phyloP scores from a whole-genome alignment of 2,797 vertebrate species.

The Lacerta viridis region DNA sequence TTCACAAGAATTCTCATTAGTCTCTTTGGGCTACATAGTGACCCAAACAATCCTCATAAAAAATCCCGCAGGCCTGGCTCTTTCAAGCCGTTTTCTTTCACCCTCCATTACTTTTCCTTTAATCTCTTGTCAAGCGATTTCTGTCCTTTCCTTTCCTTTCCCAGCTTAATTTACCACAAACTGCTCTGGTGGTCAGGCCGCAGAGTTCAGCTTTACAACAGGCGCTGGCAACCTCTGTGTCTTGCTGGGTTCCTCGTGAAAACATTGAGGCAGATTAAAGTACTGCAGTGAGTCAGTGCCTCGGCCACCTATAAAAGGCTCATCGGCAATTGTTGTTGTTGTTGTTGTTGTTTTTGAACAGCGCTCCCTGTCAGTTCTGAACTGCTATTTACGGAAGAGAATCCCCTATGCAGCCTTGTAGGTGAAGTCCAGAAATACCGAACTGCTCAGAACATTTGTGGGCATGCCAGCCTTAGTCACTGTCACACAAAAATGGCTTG shows the following conservation, averaged over 20 bases:
- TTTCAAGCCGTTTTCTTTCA: slow-evolving; percentile 6
- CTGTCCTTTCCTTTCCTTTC: not conserved
- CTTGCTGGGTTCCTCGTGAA: slow-evolving; percentile 14
- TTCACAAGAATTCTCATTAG: not conserved
- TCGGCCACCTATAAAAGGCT: slow-evolving; percentile 28
- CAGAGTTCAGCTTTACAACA: slow-evolving; percentile 23
- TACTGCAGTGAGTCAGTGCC: not conserved
- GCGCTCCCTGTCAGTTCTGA: slow-evolving; percentile 9
- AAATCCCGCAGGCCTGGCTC: not conserved
- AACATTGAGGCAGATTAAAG: slow-evolving; percentile 17
- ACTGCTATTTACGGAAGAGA: not conserved
- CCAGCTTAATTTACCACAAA: slow-evolving; percentile 22
- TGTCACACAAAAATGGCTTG: not conserved
- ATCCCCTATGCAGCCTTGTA: not conserved
- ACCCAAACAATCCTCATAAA: not conserved
- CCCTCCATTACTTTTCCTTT: not conserved
- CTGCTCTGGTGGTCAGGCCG: slow-evolving; percentile 3
- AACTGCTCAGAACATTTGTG: not conserved
- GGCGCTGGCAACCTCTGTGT: not conserved
- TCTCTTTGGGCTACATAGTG: too few species aligned
- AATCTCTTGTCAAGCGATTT: slow-evolving; percentile 2
- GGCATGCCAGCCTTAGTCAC: not conserved
- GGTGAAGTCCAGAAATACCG: not conserved
- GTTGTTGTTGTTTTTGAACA: too few species aligned
- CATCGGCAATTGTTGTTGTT: not conserved